Percentiles rank a stretch among this genome's conserved stretches.
Evolutionary conservation across 2,113 vertebrate species (phyloP).

Genomic region (Myiagra hebetior): DNA sequence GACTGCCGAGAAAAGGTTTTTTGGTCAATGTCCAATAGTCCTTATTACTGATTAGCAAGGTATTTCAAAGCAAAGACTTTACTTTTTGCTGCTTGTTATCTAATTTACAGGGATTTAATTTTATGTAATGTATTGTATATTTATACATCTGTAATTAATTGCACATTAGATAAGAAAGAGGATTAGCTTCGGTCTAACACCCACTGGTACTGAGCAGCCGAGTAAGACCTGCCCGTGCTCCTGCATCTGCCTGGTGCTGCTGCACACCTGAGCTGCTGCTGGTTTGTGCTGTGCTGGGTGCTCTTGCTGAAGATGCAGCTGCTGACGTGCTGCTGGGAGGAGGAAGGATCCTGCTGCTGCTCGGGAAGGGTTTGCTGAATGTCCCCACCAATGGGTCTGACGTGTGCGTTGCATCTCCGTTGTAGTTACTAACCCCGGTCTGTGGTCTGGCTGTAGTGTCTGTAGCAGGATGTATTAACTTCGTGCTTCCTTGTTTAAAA

Average conservation of each 20-base stretch:
- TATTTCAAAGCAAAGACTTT: slow-evolving; percentile 83
- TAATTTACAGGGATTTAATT: slow-evolving; percentile 79
- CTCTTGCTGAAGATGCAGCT: slow-evolving; percentile 17
- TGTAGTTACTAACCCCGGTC: slow-evolving; percentile 11
- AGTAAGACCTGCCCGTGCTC: background rate
- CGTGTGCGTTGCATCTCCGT: background rate
- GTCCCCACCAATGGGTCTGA: slow-evolving; percentile 52
- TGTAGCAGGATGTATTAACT: slow-evolving; percentile 61
- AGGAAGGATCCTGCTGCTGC: slow-evolving; percentile 39
- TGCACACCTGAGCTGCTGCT: background rate
- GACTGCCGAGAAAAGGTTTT: background rate
- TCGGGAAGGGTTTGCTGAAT: slow-evolving; percentile 65
- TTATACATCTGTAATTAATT: slow-evolving; percentile 89
- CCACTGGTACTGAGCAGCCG: background rate
- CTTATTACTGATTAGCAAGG: background rate
- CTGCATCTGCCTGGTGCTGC: background rate
- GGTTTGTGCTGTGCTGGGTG: background rate
- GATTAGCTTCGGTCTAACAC: background rate
- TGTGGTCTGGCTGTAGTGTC: background rate
- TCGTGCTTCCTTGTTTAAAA: slow-evolving; percentile 72
- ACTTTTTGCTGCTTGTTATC: slow-evolving; percentile 72
- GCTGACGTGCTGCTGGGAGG: slow-evolving; percentile 25
- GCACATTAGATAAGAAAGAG: slow-evolving; percentile 75
- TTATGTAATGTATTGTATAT: slow-evolving; percentile 77
- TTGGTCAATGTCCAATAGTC: background rate